Percentiles rank a stretch among this genome's conserved stretches.
These are phyloP conservation scores for Platichthys flesus DNA, from an alignment of 2,113 vertebrate genomes.

Conservation along the genomic window DNA sequence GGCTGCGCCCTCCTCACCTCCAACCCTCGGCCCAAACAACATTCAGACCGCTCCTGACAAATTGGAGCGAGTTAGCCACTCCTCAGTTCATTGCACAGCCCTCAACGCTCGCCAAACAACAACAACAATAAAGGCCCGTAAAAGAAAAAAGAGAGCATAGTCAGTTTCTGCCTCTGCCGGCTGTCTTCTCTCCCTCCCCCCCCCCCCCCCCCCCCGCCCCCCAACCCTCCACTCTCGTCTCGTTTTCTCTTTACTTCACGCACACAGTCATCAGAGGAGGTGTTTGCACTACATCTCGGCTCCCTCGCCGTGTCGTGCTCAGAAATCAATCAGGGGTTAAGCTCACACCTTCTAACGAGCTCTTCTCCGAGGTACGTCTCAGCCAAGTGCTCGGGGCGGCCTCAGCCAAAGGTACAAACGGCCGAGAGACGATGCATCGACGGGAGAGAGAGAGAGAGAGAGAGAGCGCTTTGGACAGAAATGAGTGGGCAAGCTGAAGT, in stretches of 20 bases:
- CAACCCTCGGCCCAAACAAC: slow-evolving; percentile 65
- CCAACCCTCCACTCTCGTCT: slow-evolving; percentile 17
- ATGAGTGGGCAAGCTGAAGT: slow-evolving; percentile 38
- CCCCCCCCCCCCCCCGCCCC: slow-evolving; percentile 28
- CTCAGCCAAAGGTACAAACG: slow-evolving; percentile 53
- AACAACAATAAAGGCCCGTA: slow-evolving; percentile 65
- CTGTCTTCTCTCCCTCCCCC: slow-evolving; percentile 23
- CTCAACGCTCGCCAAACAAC: slow-evolving; percentile 66
- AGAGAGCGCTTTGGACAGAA: slow-evolving; percentile 31
- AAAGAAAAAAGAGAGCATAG: slow-evolving; percentile 53
- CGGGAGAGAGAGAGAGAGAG: neutral
- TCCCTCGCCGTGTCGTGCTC: slow-evolving; percentile 59
- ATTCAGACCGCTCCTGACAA: slow-evolving; percentile 77
- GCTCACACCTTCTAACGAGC: slow-evolving; percentile 77
- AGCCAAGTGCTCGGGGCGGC: slow-evolving; percentile 50
- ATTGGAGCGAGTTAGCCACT: slow-evolving; percentile 78
- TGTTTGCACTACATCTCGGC: slow-evolving; percentile 52
- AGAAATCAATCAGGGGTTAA: slow-evolving; percentile 79
- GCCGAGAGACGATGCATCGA: neutral
- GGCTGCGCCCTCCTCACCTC: slow-evolving; percentile 54
- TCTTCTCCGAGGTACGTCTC: slow-evolving; percentile 61
- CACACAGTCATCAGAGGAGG: slow-evolving; percentile 46
- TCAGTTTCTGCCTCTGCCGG: slow-evolving; percentile 47
- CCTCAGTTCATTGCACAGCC: slow-evolving; percentile 78
- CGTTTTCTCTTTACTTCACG: slow-evolving; percentile 20